Percentiles rank a stretch among this genome's conserved stretches.
Evolutionary conservation across 2,888 invertebrate genomes (phyloP).

Genomic region (Heliconius erato): DNA sequence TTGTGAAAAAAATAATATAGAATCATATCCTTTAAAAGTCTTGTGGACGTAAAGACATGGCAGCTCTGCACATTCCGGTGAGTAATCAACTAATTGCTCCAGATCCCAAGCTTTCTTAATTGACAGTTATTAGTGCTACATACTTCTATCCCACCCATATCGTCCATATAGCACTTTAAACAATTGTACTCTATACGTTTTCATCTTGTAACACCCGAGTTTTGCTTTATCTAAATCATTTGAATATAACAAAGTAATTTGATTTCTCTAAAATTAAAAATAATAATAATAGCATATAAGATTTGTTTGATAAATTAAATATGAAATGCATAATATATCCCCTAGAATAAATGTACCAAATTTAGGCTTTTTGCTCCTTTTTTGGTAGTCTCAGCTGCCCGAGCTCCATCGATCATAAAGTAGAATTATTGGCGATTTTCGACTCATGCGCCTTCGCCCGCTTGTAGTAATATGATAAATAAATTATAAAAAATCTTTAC

Average conservation of each 20-base stretch:
- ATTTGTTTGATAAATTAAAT: not conserved
- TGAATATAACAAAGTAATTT: not conserved
- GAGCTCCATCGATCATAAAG: too few species aligned
- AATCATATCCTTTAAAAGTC: conserved; percentile 53
- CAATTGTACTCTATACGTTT: not conserved
- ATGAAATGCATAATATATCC: too few species aligned
- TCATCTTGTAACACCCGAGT: not conserved
- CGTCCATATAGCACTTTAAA: conserved; percentile 48
- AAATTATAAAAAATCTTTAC: too few species aligned
- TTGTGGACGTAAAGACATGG: conserved; percentile 47
- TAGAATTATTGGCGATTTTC: too few species aligned
- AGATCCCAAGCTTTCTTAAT: conserved; percentile 80
- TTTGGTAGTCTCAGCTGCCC: too few species aligned
- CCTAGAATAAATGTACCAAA: too few species aligned
- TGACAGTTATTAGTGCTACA: conserved; percentile 81
- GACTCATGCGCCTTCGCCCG: too few species aligned
- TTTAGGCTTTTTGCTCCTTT: too few species aligned
- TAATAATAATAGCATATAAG: not conserved
- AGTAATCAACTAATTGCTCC: conserved; percentile 66
- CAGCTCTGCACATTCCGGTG: conserved; percentile 55
- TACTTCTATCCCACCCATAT: conserved; percentile 72
- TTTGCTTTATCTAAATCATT: not conserved
- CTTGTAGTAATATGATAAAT: too few species aligned
- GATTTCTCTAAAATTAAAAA: not conserved
- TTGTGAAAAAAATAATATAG: not conserved